Conservation (phyloP, 2,888 invertebrate genomes). For the Cheilosia grossa region DNA sequence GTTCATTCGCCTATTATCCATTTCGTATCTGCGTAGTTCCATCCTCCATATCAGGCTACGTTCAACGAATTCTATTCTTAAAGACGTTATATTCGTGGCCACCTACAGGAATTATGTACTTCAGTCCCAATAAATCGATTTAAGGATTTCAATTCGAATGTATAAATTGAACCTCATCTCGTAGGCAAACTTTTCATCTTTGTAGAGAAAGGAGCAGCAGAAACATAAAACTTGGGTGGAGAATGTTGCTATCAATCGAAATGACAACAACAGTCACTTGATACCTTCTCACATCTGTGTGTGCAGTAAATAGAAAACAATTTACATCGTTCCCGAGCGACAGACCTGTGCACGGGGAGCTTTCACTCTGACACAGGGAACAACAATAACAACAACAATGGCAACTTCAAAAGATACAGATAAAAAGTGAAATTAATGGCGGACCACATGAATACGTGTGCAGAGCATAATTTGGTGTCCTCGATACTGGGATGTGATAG, state of each 20-base stretch:
- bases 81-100: background rate
- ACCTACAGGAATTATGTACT: background rate
- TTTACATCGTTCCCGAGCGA: slow-evolving; percentile 39
- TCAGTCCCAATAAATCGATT: slow-evolving; percentile 1
- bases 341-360: slow-evolving; percentile 13
- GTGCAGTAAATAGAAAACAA: slow-evolving; percentile 36
- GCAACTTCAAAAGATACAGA: slow-evolving; percentile 23
- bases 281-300: slow-evolving; percentile 30
- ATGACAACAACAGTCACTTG: slow-evolving; percentile 16
- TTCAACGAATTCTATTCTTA: background rate
- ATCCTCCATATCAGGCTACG: background rate
- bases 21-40: slow-evolving; percentile 1
- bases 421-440: slow-evolving; percentile 55
- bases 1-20: too few relatives aligned
- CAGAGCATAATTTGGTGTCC: slow-evolving; percentile 6
- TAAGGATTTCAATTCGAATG: slow-evolving; percentile 11
- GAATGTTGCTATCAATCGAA: slow-evolving; percentile 16
- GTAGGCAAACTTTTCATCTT: slow-evolving; percentile 1
- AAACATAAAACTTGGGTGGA: slow-evolving; percentile 1
- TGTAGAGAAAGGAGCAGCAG: background rate
- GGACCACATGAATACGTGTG: slow-evolving; percentile 35
- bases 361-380: slow-evolving; percentile 13
- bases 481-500: slow-evolving; percentile 9
- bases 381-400: slow-evolving; percentile 13
- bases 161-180: slow-evolving; percentile 2